These are phyloP conservation scores for Cyanoliseus patagonus DNA, from an alignment of 2,113 vertebrate genomes.

Conservation along the genomic window DNA sequence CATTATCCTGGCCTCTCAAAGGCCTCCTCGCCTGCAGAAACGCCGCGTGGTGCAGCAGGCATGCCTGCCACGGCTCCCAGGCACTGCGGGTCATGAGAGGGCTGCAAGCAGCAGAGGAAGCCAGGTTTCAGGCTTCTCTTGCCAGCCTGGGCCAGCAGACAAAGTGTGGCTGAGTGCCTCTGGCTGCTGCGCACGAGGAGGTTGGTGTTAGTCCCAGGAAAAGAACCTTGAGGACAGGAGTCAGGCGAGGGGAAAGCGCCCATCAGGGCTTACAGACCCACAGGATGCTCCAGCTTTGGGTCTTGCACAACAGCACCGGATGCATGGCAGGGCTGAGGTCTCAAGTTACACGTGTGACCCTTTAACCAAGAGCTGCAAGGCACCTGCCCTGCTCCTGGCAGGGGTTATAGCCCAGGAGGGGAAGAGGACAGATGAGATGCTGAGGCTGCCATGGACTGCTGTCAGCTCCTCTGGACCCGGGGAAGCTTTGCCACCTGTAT, in stretches of 20 bases:
- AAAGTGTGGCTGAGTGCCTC: background rate
- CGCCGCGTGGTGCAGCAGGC: fast-evolving
- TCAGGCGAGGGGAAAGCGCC: fast-evolving
- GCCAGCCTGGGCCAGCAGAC: background rate
- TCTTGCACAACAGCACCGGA: fast-evolving
- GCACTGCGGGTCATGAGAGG: background rate
- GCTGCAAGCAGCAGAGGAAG: background rate
- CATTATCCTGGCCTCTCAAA: constrained; percentile 59
- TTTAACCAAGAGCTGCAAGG: background rate
- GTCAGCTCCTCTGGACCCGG: background rate
- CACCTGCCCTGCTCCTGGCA: background rate
- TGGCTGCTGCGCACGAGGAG: fast-evolving
- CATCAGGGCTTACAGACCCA: background rate
- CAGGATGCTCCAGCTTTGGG: background rate
- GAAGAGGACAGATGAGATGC: fast-evolving
- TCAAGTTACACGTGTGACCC: background rate
- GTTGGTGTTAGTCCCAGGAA: background rate
- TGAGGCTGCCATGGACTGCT: background rate
- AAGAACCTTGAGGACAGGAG: fast-evolving
- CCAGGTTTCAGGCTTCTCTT: background rate
- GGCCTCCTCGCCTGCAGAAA: constrained; percentile 34
- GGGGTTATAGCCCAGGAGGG: background rate
- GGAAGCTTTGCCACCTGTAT: background rate
- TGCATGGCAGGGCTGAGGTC: background rate
- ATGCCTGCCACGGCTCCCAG: background rate